A percentile compares a stretch with the other conserved stretches of the same genome.
phyloP scores from a whole-genome alignment of 2,797 vertebrate genomes.

The Coccyzus lansbergi region DNA sequence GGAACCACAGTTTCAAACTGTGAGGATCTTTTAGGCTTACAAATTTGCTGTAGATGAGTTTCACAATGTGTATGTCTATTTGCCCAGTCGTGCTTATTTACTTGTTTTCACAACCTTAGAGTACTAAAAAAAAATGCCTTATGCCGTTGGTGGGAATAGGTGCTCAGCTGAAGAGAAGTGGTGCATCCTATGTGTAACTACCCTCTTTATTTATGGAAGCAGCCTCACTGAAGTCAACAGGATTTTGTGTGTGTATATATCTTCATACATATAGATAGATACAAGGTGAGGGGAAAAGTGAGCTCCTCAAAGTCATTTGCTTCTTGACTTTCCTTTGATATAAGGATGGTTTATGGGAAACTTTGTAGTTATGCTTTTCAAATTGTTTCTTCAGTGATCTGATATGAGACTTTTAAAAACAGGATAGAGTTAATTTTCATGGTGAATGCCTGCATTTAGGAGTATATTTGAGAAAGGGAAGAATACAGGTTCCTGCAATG shows the following conservation, averaged over 20 bases:
- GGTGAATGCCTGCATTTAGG: background rate
- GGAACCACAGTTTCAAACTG: background rate
- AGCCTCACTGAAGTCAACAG: background rate
- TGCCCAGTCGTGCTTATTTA: background rate
- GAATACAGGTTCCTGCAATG: background rate
- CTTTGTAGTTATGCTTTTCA: background rate
- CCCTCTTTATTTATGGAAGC: background rate
- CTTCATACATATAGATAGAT: no score
- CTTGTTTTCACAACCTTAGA: background rate
- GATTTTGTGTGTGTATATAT: fast-evolving
- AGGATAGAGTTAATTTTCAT: background rate
- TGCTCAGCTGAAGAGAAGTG: background rate
- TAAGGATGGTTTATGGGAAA: background rate
- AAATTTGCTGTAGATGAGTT: background rate
- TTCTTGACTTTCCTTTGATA: background rate
- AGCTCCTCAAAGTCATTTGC: background rate
- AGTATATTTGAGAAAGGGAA: background rate
- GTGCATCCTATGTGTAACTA: background rate
- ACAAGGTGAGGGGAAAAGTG: background rate
- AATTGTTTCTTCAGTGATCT: background rate
- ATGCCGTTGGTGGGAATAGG: background rate
- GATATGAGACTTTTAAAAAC: background rate
- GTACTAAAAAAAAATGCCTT: background rate
- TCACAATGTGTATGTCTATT: background rate
- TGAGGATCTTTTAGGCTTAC: constrained; percentile 13